Evolutionary conservation across 2,888 invertebrate genomes (phyloP).

Genomic region (Lamellibrachia columna): DNA sequence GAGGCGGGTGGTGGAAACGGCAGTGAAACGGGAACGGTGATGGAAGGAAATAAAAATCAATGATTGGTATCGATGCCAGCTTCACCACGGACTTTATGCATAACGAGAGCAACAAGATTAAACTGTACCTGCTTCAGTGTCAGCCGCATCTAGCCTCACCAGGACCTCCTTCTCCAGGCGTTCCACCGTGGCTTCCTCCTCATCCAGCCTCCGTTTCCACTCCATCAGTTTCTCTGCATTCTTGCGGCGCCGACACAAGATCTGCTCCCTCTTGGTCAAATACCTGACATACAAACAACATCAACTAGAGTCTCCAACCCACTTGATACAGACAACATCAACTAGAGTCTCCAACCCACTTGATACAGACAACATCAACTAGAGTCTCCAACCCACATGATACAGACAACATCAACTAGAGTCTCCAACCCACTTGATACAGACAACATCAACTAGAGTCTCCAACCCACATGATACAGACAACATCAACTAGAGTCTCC

Average conservation of each 20-base stretch:
- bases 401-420: not conserved
- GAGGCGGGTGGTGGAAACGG: too few species aligned
- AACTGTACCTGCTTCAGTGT: not conserved
- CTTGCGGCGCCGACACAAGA: conserved; percentile 58
- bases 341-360: not conserved
- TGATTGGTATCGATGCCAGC: too few species aligned
- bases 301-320: not conserved
- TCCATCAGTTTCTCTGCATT: conserved; percentile 62
- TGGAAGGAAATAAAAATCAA: too few species aligned
- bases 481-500: too few species aligned
- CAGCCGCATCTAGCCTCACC: conserved; percentile 44
- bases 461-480: too few species aligned
- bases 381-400: too few species aligned
- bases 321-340: not conserved
- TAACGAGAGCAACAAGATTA: too few species aligned
- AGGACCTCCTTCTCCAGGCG: conserved; percentile 61
- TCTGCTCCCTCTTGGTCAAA: conserved; percentile 62
- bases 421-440: too few species aligned
- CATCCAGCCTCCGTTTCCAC: conserved; percentile 63
- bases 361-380: too few species aligned
- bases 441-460: too few species aligned
- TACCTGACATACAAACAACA: conserved; percentile 48
- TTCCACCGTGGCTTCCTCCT: conserved; percentile 60
- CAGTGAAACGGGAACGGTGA: too few species aligned
- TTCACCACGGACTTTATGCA: too few species aligned